These are phyloP conservation scores for Cotesia typhae DNA, from an alignment of 1,140 invertebrate genomes.

Conservation along the genomic window DNA sequence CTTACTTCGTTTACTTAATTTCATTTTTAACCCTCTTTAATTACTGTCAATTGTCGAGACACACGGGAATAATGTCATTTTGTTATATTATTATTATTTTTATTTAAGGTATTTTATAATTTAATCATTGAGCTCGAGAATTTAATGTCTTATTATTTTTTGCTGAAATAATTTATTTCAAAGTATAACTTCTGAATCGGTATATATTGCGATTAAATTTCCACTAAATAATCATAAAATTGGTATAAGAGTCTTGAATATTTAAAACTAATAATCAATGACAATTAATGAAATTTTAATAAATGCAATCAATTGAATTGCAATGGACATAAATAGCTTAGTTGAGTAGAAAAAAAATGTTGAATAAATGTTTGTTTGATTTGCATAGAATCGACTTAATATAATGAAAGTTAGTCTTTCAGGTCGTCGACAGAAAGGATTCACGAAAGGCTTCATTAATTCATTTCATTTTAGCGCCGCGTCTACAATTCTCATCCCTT, in stretches of 20 bases:
- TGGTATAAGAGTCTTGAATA: too few species aligned
- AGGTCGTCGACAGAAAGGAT: constrained; percentile 37
- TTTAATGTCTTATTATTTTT: not conserved
- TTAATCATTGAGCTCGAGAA: too few species aligned
- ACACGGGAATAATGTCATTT: constrained; percentile 64
- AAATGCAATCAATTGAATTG: constrained; percentile 13
- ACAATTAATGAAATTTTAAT: constrained; percentile 1
- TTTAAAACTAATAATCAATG: too few species aligned
- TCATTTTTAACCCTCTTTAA: constrained; percentile 59
- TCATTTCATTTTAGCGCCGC: constrained; percentile 45
- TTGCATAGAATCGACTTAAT: constrained; percentile 46
- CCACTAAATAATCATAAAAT: too few species aligned
- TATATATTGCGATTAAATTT: too few species aligned
- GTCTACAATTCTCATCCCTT: constrained; percentile 34
- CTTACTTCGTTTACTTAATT: constrained; percentile 58
- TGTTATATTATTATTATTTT: constrained; percentile 21
- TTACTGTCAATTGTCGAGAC: constrained; percentile 63
- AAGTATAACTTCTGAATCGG: too few species aligned
- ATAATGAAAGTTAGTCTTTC: constrained; percentile 31
- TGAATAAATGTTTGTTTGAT: constrained; percentile 44
- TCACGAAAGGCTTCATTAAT: constrained; percentile 49
- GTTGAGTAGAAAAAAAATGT: constrained; percentile 30
- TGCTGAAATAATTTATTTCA: not conserved
- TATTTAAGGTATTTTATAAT: too few species aligned
- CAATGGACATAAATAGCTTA: not conserved